phyloP scores from a whole-genome alignment of 2,113 vertebrate genomes.

The Rhizomys pruinosus region DNA sequence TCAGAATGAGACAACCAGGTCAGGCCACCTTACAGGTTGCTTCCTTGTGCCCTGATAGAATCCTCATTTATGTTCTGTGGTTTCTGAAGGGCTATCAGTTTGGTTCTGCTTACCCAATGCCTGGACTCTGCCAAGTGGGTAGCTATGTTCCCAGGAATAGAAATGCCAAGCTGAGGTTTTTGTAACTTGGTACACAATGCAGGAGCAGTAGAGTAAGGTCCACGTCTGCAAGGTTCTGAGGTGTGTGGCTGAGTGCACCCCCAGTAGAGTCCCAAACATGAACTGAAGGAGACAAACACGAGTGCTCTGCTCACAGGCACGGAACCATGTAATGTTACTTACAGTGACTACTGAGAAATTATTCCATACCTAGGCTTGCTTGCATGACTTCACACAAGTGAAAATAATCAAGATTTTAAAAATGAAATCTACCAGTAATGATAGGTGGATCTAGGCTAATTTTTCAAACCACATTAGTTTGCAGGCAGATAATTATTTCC shows the following conservation, averaged over 20 bases:
- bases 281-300: neutral
- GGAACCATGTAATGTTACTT: neutral
- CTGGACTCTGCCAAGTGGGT: neutral
- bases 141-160: neutral
- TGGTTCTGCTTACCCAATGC: neutral
- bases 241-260: neutral
- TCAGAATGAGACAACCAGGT: neutral
- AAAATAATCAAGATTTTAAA: conserved; percentile 49
- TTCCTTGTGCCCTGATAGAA: neutral
- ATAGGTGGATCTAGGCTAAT: neutral
- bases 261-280: neutral
- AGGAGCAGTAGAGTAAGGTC: neutral
- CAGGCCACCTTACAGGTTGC: neutral
- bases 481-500: neutral
- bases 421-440: neutral
- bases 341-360: neutral
- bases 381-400: neutral
- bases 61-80: neutral
- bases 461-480: neutral
- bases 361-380: neutral
- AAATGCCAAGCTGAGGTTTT: neutral
- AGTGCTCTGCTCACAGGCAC: neutral
- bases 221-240: neutral
- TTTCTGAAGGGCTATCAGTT: neutral
- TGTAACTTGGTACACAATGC: too few relatives aligned